Evolutionary conservation across 2,888 invertebrate genomes (phyloP).

Genomic region (Lasioglossum pauxillum): DNA sequence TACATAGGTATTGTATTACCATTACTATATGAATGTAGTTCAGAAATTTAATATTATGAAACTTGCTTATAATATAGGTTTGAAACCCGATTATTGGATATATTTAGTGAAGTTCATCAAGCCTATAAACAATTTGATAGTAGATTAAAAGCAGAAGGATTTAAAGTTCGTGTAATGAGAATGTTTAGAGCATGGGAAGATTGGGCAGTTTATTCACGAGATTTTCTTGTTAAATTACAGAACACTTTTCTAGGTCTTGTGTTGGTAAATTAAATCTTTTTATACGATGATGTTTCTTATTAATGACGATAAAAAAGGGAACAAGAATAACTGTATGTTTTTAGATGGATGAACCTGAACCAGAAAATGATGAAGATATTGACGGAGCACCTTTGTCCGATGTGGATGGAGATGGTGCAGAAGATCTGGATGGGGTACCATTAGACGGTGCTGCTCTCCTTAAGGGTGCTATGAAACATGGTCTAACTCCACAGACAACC

Average conservation of each 20-base stretch:
- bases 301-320: background rate
- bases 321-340: conserved; percentile 32
- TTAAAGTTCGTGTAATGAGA: conserved; percentile 94
- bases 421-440: conserved; percentile 88
- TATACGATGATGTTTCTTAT: background rate
- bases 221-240: conserved; percentile 94
- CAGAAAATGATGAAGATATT: conserved; percentile 87
- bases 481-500: conserved; percentile 82
- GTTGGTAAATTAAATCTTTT: conserved; percentile 67
- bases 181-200: conserved; percentile 99
- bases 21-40: conserved; percentile 2
- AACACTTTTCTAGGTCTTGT: conserved; percentile 95
- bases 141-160: conserved; percentile 97
- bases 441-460: conserved; percentile 93
- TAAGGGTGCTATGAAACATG: conserved; percentile 88
- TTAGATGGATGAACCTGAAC: conserved; percentile 80
- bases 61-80: conserved; percentile 86
- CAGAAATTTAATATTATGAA: conserved; percentile 23
- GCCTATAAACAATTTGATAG: conserved; percentile 92
- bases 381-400: conserved; percentile 89
- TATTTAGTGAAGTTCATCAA: conserved; percentile 91
- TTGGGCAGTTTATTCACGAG: conserved; percentile 97
- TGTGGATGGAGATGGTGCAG: conserved; percentile 84
- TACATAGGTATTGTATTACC: conserved; percentile 16
- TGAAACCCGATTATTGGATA: conserved; percentile 91